Base-by-base conservation (phyloP, 2,113 vertebrate genomes). In the Eretmochelys imbricata region DNA sequence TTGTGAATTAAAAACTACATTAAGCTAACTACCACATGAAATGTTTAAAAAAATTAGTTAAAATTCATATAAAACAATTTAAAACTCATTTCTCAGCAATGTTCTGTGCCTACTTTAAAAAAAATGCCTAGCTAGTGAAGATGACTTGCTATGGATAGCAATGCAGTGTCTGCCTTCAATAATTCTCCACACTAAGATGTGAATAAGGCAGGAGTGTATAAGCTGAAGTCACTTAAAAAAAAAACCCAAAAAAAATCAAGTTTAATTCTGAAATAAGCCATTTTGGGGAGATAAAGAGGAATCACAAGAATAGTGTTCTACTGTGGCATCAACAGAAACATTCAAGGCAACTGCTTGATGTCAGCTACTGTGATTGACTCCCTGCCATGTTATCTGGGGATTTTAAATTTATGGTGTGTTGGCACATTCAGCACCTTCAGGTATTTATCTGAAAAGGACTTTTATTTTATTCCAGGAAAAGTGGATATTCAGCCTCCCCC, bases 191-290 rank as follows among this genome's bases (percentile, higher is more conserved):
- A 79, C 49, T 87, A 0, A 12, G 82, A 84, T n/a, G 91, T 90
- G 55, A 25, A 79, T 75, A 96, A 96, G 87, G 93, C 13, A 11
- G 27, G 11, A 93, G 17, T 49, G 81, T 89, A 89, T 25, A n/a
- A 87, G 95, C 62, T 88, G 65, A 80, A 46, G 35, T 89, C 80
- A 89, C 59, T 91, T 25, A 42, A 42, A 42, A 42, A 42, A 42
- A 42, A 42, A 42, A 42, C 4, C 42, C 42, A 5, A 5, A 96
- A 95, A 94, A 84, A 90, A 79, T 62, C 91, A 54, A 86, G 51
- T 91, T 95, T 95, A 91, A 65, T 42, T 96, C 94, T 93, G 87
- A 29, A 95, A 80, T 88, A 91, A 95, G 87, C 51, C 24, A 5
- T 91, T 97, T 49, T 55, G 6, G 57, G 35, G 79, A 79, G 49